These are phyloP conservation scores for Peromyscus polionotus DNA, from an alignment of 2,113 vertebrate genomes.

Conservation along the genomic window DNA sequence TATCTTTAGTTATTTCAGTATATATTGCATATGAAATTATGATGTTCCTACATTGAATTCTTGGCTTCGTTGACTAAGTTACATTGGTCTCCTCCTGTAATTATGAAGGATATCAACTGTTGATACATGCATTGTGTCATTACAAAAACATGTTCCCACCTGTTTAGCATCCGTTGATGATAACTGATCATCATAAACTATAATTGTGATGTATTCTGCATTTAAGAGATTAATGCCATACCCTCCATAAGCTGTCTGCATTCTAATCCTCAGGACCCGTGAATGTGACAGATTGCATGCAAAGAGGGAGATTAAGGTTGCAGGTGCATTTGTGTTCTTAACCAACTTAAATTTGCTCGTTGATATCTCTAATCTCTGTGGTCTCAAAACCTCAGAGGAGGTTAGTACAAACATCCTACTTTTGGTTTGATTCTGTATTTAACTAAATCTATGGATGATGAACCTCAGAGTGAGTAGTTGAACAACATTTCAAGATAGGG, in stretches of 20 bases:
- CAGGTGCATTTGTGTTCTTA: background rate
- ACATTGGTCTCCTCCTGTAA: background rate
- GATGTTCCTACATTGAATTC: background rate
- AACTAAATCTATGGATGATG: background rate
- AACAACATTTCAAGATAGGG: background rate
- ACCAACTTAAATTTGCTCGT: no score
- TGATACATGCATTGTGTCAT: background rate
- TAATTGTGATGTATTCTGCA: background rate
- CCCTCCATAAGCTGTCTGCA: background rate
- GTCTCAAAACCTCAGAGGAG: background rate
- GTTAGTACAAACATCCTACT: conserved; percentile 1
- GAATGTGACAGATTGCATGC: background rate
- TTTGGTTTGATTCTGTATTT: background rate
- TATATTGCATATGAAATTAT: background rate
- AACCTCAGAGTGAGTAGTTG: background rate
- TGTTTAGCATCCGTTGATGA: background rate
- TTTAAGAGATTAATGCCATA: background rate
- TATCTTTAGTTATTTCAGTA: background rate
- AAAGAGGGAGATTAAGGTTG: background rate
- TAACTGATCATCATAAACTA: background rate
- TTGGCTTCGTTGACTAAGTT: background rate
- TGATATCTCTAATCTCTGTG: background rate
- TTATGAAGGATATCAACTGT: background rate
- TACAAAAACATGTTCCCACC: background rate
- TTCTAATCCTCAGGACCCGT: background rate